Conservation (phyloP, 2,888 invertebrate species). For the Cephus pulcher region DNA sequence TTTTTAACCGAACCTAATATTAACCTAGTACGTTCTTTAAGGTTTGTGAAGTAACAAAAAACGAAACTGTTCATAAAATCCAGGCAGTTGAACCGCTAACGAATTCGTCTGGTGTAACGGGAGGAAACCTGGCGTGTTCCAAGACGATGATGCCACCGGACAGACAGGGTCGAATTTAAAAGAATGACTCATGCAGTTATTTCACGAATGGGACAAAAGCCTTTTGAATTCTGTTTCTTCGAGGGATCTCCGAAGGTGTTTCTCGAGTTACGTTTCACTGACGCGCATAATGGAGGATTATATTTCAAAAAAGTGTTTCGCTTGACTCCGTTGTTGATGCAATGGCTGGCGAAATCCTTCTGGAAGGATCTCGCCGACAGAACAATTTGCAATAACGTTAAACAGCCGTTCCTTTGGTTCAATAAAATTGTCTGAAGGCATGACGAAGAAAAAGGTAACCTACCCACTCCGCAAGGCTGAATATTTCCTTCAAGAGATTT, state of each 20-base stretch:
- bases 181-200: conserved; percentile 62
- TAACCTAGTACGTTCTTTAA: background rate
- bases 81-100: background rate
- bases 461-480: background rate
- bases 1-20: background rate
- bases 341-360: background rate
- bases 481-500: background rate
- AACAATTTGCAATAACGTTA: background rate
- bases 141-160: conserved; percentile 14
- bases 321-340: background rate
- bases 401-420: background rate
- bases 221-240: conserved; percentile 57
- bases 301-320: conserved; percentile 26
- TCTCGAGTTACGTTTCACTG: conserved; percentile 47
- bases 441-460: background rate
- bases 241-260: conserved; percentile 54
- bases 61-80: background rate
- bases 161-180: conserved; percentile 59
- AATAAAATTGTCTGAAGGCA: background rate
- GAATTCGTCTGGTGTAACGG: background rate
- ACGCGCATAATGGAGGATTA: conserved; percentile 49
- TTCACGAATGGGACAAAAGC: conserved; percentile 54
- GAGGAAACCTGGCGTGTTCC: background rate
- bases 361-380: background rate
- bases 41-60: background rate